Base-by-base conservation (phyloP, 1,140 invertebrate genomes). In the Macrocentrus cingulum region DNA sequence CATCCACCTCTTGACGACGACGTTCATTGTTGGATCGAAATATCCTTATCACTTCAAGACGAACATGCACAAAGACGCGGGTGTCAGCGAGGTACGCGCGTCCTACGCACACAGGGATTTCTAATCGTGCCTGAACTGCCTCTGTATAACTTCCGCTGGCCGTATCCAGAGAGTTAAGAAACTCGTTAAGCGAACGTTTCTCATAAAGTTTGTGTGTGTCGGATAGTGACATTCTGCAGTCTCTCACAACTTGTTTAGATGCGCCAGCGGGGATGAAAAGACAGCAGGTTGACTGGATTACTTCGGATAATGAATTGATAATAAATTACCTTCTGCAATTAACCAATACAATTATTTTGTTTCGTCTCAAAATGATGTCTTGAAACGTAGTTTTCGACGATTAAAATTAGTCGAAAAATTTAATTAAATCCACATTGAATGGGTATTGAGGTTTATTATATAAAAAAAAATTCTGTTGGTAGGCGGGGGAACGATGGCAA, bases 401-500 rank as follows among this genome's bases (percentile, higher is more conserved):
- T n/a, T n/a, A n/a, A n/a, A n/a, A n/a, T n/a, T n/a, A n/a, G n/a
- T n/a, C n/a, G n/a, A n/a, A n/a, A n/a, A n/a, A n/a, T n/a, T n/a
- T n/a, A n/a, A n/a, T n/a, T n/a, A n/a, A n/a, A n/a, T n/a, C n/a
- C n/a, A n/a, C n/a, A n/a, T n/a, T n/a, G n/a, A n/a, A n/a, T n/a
- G n/a, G n/a, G n/a, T n/a, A n/a, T n/a, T n/a, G n/a, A n/a, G n/a
- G n/a, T n/a, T n/a, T n/a, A n/a, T n/a, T n/a, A n/a, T n/a, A n/a
- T n/a, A n/a, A n/a, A n/a, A n/a, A n/a, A n/a, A n/a, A n/a, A 22
- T 42, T 48, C 52, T 48, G 8, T 42, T 59, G 54, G 11, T 64
- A 86, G 85, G 42, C 74, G 83, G 42, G 84, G 82, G 1, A 80
- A 75, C 68, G 74, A 80, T 39, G 84, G 84, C 2, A 77, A 69